Base-by-base conservation (phyloP, 1,140 invertebrate species). In the Euwallacea fornicatus region DNA sequence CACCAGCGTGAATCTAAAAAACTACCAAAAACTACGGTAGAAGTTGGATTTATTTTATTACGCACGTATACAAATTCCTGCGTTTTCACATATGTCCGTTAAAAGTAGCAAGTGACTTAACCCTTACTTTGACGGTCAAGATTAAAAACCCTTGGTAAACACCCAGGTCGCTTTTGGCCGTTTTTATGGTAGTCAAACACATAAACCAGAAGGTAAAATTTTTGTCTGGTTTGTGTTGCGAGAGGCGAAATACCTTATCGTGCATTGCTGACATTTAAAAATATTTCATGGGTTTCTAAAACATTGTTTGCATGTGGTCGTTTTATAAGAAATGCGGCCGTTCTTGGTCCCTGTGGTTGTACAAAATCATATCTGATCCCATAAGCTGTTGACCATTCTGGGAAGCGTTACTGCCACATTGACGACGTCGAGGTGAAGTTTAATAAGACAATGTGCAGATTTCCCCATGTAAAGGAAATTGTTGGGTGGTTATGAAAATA, bases 31-130 rank as follows among this genome's bases (percentile, higher is more conserved):
- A 33, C 1, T 33, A 33, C 21, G 21, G 21, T 33, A 33, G 21
- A 33, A 33, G 21, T 33, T 33, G 46, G 9, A 50, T 50, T 55
- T 66, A 68, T 62, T 69, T 69, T 62, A 62, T 69, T 69, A 69
- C 42, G 41, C 59, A 62, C 46, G 60, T 21, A 68, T 60, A 68
- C 67, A 61, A 54, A 62, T 66, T 69, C 59, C 62, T 62, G 42
- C 21, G 56, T 72, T 72, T 72, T 72, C 70, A 72, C 70, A 72
- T 72, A 42, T 72, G 70, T 72, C 70, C 70, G 70, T 72, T 66
- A 72, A 72, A 72, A 72, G 58, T 72, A 67, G 65, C 70, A 72
- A 60, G 70, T 72, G 59, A 63, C 62, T 72, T 72, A 64, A 62
- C 70, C 70, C 70, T 66, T 63, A 65, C 61, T 59, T 59, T 65